These are phyloP conservation scores for Lethenteron camtschaticum DNA, from an alignment of 2,113 vertebrate genomes.

Conservation along the genomic window DNA sequence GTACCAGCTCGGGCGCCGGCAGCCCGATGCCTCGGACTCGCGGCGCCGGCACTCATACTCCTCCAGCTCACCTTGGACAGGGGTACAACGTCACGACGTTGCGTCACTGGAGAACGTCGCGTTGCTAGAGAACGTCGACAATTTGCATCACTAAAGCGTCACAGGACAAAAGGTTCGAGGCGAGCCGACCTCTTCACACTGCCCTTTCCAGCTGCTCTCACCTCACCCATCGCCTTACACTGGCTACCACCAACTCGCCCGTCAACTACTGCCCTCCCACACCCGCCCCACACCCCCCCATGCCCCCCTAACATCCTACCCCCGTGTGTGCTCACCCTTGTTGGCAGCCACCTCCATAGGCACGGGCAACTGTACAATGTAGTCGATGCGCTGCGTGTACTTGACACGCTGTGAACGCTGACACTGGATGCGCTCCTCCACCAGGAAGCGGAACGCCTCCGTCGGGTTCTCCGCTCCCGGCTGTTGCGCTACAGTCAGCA, in stretches of 20 bases:
- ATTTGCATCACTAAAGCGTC: no score
- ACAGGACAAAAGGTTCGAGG: no score
- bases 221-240: constrained; percentile 7
- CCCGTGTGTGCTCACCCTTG: constrained; percentile 34
- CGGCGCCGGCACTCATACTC: constrained; percentile 69
- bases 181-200: no score
- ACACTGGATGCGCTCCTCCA: constrained; percentile 89
- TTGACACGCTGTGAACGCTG: constrained; percentile 87
- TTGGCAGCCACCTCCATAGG: constrained; percentile 90
- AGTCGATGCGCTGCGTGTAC: constrained; percentile 89
- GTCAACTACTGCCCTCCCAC: neutral
- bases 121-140: no score
- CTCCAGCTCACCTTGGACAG: constrained; percentile 49
- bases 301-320: neutral
- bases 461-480: constrained; percentile 72
- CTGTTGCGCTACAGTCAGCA: constrained; percentile 52
- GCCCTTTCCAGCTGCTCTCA: no score
- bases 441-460: constrained; percentile 82
- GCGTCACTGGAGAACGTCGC: no score
- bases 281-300: neutral
- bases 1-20: constrained; percentile 38
- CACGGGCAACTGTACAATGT: constrained; percentile 84
- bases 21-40: constrained; percentile 54
- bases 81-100: no score
- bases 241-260: constrained; percentile 9